Evolutionary conservation across 2,113 vertebrate genomes (phyloP), one percentile per base, ranked within the genome.

Genomic region (Narcine bancroftii): DNA sequence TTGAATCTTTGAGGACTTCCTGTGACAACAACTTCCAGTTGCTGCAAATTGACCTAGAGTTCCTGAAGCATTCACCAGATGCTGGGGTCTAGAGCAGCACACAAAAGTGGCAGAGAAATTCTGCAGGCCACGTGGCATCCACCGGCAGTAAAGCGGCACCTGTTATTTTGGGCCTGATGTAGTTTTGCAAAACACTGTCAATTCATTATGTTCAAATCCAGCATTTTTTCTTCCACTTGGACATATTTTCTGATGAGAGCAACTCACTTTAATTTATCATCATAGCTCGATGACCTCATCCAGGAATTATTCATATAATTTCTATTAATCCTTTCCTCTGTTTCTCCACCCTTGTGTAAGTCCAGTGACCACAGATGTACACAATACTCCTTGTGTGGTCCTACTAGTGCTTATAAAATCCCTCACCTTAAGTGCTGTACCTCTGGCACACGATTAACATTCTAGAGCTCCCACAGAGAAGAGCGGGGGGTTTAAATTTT

Each of bases 311-410:
- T 19, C 1, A 2, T 87, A 36, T 87, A 87, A 63, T 87, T 87
- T 60, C 81, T 87, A 33, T 56, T 60, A 60, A 60, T 87, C 53
- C n/a, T 87, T 56, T 85, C 81, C 50, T 2, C 50, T 60, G 53
- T 53, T n/a, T 60, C 53, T 60, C n/a, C 36, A 60, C 60, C 53
- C 81, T 87, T 87, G 4, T 21, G 13, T 60, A 87, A 87, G 53
- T 63, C 36, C 53, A 60, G 81, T 63, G 81, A 87, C 33, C 50
- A 36, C 81, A 87, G 81, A 17, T 87, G 50, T 87, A 60, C 33
- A 87, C 81, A 87, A 60, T 60, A 26, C 81, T 87, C 50, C 81
- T 36, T 87, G 81, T 87, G 81, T 87, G 81, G 81, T 60, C 81
- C 60, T 21, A 10, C 69, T 73, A 50, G 47, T 92, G 69, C 47